Percentiles rank a stretch among this genome's conserved stretches.
Evolutionary conservation across 2,888 invertebrate species (phyloP).

Genomic region (Dryococelus australis): DNA sequence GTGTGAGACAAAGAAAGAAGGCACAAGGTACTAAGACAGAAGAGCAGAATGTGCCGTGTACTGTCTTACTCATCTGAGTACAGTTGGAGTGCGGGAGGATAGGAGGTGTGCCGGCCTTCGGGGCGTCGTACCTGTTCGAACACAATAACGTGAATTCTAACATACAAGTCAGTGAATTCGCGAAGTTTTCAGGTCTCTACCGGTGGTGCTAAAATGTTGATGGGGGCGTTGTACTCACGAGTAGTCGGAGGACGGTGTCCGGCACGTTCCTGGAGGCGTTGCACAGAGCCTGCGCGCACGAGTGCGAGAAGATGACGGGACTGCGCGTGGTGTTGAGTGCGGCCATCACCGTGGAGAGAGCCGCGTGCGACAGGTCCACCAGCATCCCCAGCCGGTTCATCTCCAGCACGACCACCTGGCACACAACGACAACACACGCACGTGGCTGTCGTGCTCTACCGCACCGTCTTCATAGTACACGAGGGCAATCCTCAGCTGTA

Average conservation of each 20-base stretch:
- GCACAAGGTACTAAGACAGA: too few relatives aligned
- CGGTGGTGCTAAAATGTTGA: too few relatives aligned
- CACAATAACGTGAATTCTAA: too few relatives aligned
- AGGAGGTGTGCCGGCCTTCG: too few relatives aligned
- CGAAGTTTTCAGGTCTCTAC: too few relatives aligned
- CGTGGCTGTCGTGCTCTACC: conserved; percentile 55
- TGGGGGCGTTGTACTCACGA: conserved; percentile 58
- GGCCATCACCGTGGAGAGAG: conserved; percentile 84
- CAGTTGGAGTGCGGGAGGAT: too few relatives aligned
- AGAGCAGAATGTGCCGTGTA: too few relatives aligned
- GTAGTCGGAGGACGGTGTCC: conserved; percentile 75
- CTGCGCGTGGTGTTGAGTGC: conserved; percentile 36
- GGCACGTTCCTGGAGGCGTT: conserved; percentile 90
- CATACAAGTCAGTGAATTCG: too few relatives aligned
- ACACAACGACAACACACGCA: conserved; percentile 39
- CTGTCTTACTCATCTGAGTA: too few relatives aligned
- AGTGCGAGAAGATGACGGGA: conserved; percentile 93
- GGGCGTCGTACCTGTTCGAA: too few relatives aligned
- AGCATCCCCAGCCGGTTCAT: conserved; percentile 95
- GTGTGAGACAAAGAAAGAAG: too few relatives aligned
- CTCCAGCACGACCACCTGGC: conserved; percentile 82
- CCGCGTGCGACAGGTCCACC: conserved; percentile 89
- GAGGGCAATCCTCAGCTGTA: too few relatives aligned
- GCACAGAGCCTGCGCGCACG: conserved; percentile 85
- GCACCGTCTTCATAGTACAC: conserved; percentile 55